Evolutionary conservation across 2,888 invertebrate genomes (phyloP).

Genomic region (Amphimallon solstitiale): DNA sequence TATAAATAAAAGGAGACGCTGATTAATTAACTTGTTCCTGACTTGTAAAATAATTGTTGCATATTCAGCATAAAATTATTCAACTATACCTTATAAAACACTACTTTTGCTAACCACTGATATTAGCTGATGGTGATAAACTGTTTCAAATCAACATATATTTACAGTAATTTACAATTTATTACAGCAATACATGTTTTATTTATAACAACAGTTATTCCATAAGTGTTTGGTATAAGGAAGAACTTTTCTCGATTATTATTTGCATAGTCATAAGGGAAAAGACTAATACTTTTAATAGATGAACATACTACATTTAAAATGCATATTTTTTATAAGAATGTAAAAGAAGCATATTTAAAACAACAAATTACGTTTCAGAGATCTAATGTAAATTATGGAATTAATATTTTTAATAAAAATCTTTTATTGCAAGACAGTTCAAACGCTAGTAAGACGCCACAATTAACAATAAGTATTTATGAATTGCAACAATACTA

Average conservation of each 20-base stretch:
- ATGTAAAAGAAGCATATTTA: too few relatives aligned
- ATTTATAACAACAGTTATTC: constrained; percentile 11
- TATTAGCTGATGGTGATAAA: constrained; percentile 24
- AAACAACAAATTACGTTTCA: too few relatives aligned
- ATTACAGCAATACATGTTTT: constrained; percentile 8
- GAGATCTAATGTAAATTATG: too few relatives aligned
- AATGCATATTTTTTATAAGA: too few relatives aligned
- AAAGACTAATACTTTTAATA: not conserved
- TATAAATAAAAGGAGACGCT: not conserved
- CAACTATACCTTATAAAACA: constrained; percentile 4
- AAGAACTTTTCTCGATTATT: not conserved
- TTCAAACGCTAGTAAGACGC: too few relatives aligned
- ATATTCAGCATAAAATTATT: constrained; percentile 14
- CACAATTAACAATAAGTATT: too few relatives aligned
- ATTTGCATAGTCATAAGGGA: constrained; percentile 3
- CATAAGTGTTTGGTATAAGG: not conserved
- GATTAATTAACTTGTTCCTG: constrained; percentile 14
- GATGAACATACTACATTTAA: too few relatives aligned
- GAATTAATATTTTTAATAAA: too few relatives aligned
- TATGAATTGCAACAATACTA: too few relatives aligned
- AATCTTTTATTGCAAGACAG: too few relatives aligned
- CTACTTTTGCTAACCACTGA: constrained; percentile 1
- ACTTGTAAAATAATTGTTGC: constrained; percentile 21
- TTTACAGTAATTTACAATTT: constrained; percentile 23
- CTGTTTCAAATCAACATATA: constrained; percentile 22